Base-by-base conservation (phyloP, 2,113 vertebrate species). In the Trematomus loennbergii region DNA sequence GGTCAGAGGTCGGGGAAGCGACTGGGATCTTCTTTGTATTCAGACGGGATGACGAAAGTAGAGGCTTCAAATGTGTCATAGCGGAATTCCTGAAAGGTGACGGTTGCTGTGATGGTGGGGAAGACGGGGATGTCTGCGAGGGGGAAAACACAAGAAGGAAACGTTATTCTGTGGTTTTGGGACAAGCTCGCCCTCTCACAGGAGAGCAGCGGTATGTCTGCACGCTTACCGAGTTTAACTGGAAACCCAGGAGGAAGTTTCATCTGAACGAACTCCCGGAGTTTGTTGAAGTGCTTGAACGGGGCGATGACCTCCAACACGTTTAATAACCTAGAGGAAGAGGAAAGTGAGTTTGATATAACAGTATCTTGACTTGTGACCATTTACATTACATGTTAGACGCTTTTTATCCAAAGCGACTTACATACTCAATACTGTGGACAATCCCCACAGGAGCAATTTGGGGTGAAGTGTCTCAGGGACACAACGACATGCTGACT, bases 201-300 rank as follows among this genome's bases (percentile, higher is more conserved):
- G 40, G 55, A 46, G 70, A 12, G 8, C 33, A 46, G 46, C 0
- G 48, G 66, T 2, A 29, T 3, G 53, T 40, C 0, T 11, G 54
- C 3, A 9, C 94, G 66, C 96, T 88, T 94, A 99, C 97, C 97
- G 72, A 99, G 89, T 89, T 99, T 99, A 84, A 99, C 97, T 84
- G 97, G 97, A 90, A 99, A 99, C 78, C 97, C 97, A 48, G 97
- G 97, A 17, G 97, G 97, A 91, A 99, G 97, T 89, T 99, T 99
- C 97, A 99, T 98, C 91, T 99, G 97, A 84, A 99, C 97, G 88
- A 99, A 99, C 94, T 99, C 97, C 92, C 97, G 91, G 89, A 99
- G 97, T 92, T 99, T 99, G 96, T 97, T 99, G 97, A 99, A 99
- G 96, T 99, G 97, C 95, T 99, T 99, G 95, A 99, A 99, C 49